Base-by-base conservation (phyloP, 1,140 invertebrate genomes). In the Drosophila auraria region DNA sequence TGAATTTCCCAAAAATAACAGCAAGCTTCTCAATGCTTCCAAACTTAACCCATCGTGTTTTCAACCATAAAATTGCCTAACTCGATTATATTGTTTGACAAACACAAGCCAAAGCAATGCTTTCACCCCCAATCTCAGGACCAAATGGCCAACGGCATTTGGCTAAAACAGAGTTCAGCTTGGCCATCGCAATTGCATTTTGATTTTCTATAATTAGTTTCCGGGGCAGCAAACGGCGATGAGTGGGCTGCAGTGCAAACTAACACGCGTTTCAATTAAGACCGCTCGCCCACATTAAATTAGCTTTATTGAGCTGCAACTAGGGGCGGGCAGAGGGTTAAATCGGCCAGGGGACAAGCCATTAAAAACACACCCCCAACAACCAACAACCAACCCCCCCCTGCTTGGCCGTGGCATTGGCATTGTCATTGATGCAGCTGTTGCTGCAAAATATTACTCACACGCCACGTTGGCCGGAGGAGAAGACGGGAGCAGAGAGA, bases 221-320 rank as follows among this genome's bases (percentile, higher is more conserved):
- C 36, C 11, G 65, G 51, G 57, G 53, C 38, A 40, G 38, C 38
- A 40, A 40, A 3, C 65, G 51, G 42, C 60, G 50, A 42, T 71
- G 69, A 82, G 80, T 53, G 58, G 47, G 36, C 14, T 40, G 53
- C 12, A 40, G 59, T 60, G 61, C 57, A 73, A 78, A 53, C 72
- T 61, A 72, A 81, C 72, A 82, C 73, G 68, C 66, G 76, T 74
- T 74, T 80, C 58, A 83, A 83, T 84, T 86, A 86, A 78, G 50
- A 49, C 42, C 51, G 25, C 44, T n/a, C 42, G 61, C 62, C 59
- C 82, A 60, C 68, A 81, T 63, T 53, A 86, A 82, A 84, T 82
- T 70, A 75, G 82, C 79, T 68, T 69, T 71, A 80, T 71, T 80
- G 76, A 56, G 61, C 64, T 58, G 64, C 42, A 61, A 60, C 64